Conservation (phyloP, 2,113 vertebrate species). For the Crotophaga sulcirostris region DNA sequence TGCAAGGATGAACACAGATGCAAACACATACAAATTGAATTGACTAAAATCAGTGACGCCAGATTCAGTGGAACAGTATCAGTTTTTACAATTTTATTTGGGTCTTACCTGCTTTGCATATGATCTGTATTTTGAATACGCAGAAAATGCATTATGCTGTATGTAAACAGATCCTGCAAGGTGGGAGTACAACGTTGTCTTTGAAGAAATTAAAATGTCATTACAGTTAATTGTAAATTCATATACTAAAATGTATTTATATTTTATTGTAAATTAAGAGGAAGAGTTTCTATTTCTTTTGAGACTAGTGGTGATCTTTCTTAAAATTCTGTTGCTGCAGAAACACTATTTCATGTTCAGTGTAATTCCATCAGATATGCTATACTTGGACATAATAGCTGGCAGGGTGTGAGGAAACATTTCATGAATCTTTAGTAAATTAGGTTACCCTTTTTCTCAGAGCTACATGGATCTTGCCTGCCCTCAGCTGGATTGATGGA, state of each 20-base stretch:
- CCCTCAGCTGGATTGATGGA: conserved; percentile 70
- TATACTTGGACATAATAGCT: background rate
- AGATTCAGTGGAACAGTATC: background rate
- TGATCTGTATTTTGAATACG: background rate
- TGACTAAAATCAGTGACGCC: background rate
- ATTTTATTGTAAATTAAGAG: conserved; percentile 24
- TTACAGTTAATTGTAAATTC: conserved; percentile 30
- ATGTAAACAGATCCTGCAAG: background rate
- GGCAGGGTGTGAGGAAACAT: conserved; percentile 18
- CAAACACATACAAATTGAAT: background rate
- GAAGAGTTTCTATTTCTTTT: conserved; percentile 4
- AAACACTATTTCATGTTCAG: background rate
- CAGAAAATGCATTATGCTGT: background rate
- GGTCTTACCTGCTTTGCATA: background rate
- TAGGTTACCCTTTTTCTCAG: background rate
- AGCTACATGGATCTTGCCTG: conserved; percentile 67
- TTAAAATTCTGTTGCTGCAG: background rate
- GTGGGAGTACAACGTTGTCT: background rate
- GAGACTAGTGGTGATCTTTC: background rate
- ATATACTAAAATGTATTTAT: background rate
- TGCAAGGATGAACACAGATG: background rate
- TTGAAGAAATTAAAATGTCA: conserved; percentile 9
- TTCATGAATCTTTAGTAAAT: conserved; percentile 40
- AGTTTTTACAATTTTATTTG: background rate
- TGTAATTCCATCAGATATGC: conserved; percentile 5